Percentiles rank a stretch among this genome's conserved stretches.
phyloP scores from a whole-genome alignment of 2,797 vertebrate species.

The Calcarius lapponicus region DNA sequence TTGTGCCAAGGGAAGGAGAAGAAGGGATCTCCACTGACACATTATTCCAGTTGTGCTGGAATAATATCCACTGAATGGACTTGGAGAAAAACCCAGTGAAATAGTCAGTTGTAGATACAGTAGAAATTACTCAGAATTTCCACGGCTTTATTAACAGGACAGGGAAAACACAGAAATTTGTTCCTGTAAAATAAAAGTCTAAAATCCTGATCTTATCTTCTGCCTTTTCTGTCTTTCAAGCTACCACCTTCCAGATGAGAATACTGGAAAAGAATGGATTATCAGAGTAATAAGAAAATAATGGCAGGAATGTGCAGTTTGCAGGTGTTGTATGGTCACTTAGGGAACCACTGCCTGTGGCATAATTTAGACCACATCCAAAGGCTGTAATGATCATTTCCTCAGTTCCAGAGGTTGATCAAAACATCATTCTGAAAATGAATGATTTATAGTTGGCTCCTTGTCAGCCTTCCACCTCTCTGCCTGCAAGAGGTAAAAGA shows the following conservation, averaged over 20 bases:
- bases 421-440: not conserved
- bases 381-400: not conserved
- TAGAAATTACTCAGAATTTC: not conserved
- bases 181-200: not conserved
- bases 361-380: not conserved
- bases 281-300: not conserved
- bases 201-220: not conserved
- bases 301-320: not conserved
- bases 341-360: not conserved
- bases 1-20: not conserved
- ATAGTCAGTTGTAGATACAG: not conserved
- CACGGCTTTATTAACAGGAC: not conserved
- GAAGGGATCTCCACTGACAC: not conserved
- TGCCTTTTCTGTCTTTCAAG: not conserved
- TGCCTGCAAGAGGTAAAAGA: not conserved
- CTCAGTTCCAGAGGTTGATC: not conserved
- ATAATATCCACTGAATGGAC: not conserved
- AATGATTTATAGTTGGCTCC: not conserved
- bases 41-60: not conserved
- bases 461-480: not conserved
- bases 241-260: not conserved
- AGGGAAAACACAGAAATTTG: not conserved
- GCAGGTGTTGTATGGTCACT: not conserved
- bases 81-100: not conserved
- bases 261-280: not conserved